Evolutionary conservation across 1,140 invertebrate species (phyloP), one percentile per base, ranked within the genome.

Genomic region (Mamestra configurata): DNA sequence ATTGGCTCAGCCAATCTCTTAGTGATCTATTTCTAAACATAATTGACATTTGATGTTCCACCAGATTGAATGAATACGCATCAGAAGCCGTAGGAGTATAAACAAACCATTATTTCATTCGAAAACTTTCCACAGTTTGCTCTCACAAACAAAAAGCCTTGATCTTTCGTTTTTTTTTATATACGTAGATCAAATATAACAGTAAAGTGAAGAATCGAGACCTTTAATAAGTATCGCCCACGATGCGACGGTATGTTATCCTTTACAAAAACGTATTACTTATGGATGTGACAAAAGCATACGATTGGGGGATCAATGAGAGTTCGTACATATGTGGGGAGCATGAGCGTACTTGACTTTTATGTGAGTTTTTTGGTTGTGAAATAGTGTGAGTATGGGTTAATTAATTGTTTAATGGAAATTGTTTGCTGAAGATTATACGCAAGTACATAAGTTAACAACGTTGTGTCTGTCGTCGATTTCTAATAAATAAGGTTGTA

Each of bases 141-240:
- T 18, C 15, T 51, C 1, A 18, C 2, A 8, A 53, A 13, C 1
- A 6, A 15, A 35, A 6, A 24, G 22, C 13, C 31, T 37, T 64
- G 59, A 64, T 64, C 59, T 64, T 61, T 61, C 27, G 6, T 5
- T 15, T 31, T 31, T 35, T 68, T 61, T 22, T 64, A 40, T 64
- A 40, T 20, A 7, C 11, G 4, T 15, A 46, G 11, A 49, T 24
- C 37, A 49, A 68, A 46, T 24, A 61, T 64, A 64, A 64, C 11
- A 13, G 11, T 15, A 10, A 37, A 37, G 27, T 68, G 40, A 46
- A 68, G 37, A 13, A 24, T 61, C 22, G 55, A 43, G 61, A 8
- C 40, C 20, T 27, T 24, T 46, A 64, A 46, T 66, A 66, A 68
- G 40, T 1, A 24, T 46, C 64, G 64, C 64, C 64, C 64, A 68